Conservation (phyloP, 2,888 invertebrate species). For the Pollenia amentaria region DNA sequence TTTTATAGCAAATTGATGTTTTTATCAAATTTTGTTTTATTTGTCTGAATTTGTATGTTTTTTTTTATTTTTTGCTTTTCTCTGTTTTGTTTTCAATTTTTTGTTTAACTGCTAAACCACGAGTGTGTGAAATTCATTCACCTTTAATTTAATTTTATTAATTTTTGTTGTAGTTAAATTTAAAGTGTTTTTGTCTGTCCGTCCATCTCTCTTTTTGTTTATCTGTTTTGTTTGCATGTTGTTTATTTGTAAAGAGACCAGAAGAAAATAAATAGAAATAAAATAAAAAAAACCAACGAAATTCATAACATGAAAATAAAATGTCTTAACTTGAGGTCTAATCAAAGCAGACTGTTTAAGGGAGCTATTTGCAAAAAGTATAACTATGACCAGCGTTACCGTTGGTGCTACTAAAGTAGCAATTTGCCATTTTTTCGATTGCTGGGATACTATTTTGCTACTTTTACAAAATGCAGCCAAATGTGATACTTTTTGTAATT, state of each 20-base stretch:
- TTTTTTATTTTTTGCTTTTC: neutral
- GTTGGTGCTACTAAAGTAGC: too few species aligned
- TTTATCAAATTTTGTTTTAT: slow-evolving; percentile 18
- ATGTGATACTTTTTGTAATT: too few species aligned
- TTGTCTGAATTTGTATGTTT: neutral
- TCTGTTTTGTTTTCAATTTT: slow-evolving; percentile 40
- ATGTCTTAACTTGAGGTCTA: too few species aligned
- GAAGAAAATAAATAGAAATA: slow-evolving; percentile 38
- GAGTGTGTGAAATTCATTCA: slow-evolving; percentile 63
- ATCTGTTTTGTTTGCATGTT: slow-evolving; percentile 48
- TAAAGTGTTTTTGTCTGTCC: slow-evolving; percentile 32
- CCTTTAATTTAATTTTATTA: slow-evolving; percentile 44
- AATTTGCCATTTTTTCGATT: too few species aligned
- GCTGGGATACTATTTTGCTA: too few species aligned
- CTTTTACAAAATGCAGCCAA: too few species aligned
- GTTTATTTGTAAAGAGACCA: slow-evolving; percentile 53
- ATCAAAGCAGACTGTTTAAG: too few species aligned
- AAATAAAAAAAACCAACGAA: neutral
- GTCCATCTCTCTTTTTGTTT: slow-evolving; percentile 19
- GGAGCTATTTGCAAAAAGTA: too few species aligned
- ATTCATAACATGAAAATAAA: neutral
- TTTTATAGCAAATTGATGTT: slow-evolving; percentile 16
- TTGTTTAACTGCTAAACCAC: slow-evolving; percentile 33
- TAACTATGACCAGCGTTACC: too few species aligned
- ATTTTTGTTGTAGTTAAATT: slow-evolving; percentile 6